Evolutionary conservation across 2,888 invertebrate species (phyloP).

Genomic region (Cheilosia scutellata): DNA sequence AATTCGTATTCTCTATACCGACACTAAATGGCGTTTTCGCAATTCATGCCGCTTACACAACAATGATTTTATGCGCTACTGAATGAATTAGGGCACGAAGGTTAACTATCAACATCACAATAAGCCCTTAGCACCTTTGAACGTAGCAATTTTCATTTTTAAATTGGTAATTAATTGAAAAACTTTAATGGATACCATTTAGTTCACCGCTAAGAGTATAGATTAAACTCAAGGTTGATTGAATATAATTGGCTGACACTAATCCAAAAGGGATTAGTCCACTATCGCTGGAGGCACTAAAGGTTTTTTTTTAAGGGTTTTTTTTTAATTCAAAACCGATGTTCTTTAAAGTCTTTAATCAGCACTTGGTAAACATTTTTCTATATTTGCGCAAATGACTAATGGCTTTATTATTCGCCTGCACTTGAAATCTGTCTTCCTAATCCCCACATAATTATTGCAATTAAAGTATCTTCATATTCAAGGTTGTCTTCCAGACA

Average conservation of each 20-base stretch:
- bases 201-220: constrained; percentile 50
- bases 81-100: constrained; percentile 50
- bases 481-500: constrained; percentile 58
- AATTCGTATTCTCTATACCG: neutral
- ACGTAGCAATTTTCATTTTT: constrained; percentile 16
- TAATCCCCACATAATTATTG: constrained; percentile 51
- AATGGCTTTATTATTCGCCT: constrained; percentile 6
- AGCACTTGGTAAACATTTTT: neutral
- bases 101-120: constrained; percentile 29
- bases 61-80: constrained; percentile 15
- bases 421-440: constrained; percentile 13
- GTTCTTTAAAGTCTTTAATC: constrained; percentile 23
- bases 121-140: constrained; percentile 37
- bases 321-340: constrained; percentile 50
- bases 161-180: constrained; percentile 48
- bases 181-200: constrained; percentile 51
- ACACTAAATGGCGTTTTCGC: too few relatives aligned
- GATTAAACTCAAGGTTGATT: constrained; percentile 69
- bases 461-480: constrained; percentile 46
- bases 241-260: constrained; percentile 66
- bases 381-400: neutral
- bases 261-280: constrained; percentile 56
- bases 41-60: constrained; percentile 24
- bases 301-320: constrained; percentile 2
- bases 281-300: constrained; percentile 19